A percentile compares a stretch with the other conserved stretches of the same genome.
phyloP scores from a whole-genome alignment of 2,797 vertebrate species.

The Scolopax rusticola region DNA sequence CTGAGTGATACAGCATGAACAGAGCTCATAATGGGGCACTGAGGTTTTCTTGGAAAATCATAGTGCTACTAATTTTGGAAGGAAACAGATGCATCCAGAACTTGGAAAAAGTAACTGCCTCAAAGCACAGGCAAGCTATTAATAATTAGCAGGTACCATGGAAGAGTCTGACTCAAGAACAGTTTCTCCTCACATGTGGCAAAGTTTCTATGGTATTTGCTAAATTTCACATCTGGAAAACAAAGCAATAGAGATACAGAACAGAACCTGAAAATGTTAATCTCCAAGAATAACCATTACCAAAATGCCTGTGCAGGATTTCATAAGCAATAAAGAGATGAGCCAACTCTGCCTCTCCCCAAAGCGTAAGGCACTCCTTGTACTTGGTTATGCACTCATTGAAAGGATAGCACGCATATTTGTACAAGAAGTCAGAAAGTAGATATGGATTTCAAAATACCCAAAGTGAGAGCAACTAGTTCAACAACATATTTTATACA shows the following conservation, averaged over 20 bases:
- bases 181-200: neutral
- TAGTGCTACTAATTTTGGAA: slow-evolving; percentile 38
- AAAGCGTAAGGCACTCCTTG: rapidly evolving
- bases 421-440: neutral
- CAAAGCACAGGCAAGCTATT: neutral
- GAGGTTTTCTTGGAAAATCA: neutral
- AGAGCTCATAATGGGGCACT: neutral
- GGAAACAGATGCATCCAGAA: slow-evolving; percentile 6
- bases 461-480: neutral
- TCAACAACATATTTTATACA: neutral
- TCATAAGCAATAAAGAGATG: neutral
- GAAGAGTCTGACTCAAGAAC: neutral
- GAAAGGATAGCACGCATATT: neutral
- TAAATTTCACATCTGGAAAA: neutral
- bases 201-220: neutral
- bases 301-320: neutral
- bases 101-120: neutral
- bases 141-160: neutral
- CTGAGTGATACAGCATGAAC: slow-evolving; percentile 13
- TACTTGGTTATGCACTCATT: neutral
- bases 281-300: neutral
- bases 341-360: neutral
- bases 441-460: neutral
- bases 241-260: neutral
- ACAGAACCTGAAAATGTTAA: neutral